phyloP scores from a whole-genome alignment of 2,888 invertebrate species.

The Oligia fasciuncula region DNA sequence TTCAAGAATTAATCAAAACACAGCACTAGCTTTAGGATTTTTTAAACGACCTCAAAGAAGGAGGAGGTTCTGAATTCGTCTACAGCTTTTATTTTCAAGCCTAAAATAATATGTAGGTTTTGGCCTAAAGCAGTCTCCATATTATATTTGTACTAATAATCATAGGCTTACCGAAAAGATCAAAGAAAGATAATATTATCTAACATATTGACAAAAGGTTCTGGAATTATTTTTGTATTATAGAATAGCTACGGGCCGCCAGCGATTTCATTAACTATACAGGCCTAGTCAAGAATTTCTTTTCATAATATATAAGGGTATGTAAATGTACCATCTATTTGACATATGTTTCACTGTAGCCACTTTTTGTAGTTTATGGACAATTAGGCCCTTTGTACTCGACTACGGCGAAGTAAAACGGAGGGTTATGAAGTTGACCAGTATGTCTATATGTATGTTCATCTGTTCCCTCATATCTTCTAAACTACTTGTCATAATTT shows the following conservation, averaged over 20 bases:
- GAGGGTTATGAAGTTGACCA: too few species aligned
- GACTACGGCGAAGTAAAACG: too few species aligned
- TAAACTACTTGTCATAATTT: too few species aligned
- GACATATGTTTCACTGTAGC: background rate
- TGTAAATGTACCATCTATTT: background rate
- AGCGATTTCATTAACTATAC: background rate
- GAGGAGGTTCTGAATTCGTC: too few species aligned
- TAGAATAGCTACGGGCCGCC: background rate
- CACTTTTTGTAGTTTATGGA: background rate
- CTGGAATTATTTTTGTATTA: background rate
- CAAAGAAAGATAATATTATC: background rate
- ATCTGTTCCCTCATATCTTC: too few species aligned
- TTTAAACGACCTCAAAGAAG: background rate
- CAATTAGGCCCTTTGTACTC: background rate
- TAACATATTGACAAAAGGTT: slow-evolving; percentile 1
- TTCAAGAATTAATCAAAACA: background rate
- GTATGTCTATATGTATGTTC: too few species aligned
- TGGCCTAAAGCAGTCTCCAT: background rate
- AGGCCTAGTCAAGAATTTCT: background rate
- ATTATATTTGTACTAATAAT: background rate
- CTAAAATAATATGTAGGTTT: background rate
- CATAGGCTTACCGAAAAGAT: background rate
- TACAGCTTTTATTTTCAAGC: background rate
- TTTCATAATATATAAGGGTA: background rate
- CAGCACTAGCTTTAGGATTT: background rate